Evolutionary conservation across 1,140 invertebrate genomes (phyloP).

Genomic region (Listronotus bonariensis): DNA sequence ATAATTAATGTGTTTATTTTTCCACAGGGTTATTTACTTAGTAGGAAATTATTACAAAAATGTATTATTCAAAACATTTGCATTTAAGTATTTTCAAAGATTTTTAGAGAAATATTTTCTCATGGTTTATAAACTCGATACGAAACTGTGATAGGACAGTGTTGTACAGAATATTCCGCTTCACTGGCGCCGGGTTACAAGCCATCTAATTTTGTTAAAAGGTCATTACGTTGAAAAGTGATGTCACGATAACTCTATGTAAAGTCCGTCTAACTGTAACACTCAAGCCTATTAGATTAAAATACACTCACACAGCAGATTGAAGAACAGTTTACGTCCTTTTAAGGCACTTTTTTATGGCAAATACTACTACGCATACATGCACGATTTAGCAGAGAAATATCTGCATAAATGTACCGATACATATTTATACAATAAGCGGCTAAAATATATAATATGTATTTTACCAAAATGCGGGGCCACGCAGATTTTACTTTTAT

Average conservation of each 20-base stretch:
- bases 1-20: no score
- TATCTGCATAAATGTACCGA: no score
- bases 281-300: slow-evolving; percentile 33
- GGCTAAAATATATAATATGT: no score
- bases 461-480: no score
- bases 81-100: no score
- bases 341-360: slow-evolving; percentile 28
- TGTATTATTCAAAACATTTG: no score
- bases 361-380: no score
- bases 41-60: no score
- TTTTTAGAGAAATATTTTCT: slow-evolving; percentile 10
- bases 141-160: slow-evolving; percentile 16
- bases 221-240: slow-evolving; percentile 31
- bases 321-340: slow-evolving; percentile 32
- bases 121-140: slow-evolving; percentile 22
- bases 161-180: slow-evolving; percentile 27
- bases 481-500: no score
- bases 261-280: slow-evolving; percentile 34
- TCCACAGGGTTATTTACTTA: no score
- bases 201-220: slow-evolving; percentile 34
- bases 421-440: no score
- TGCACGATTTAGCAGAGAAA: no score
- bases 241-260: slow-evolving; percentile 30
- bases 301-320: slow-evolving; percentile 28
- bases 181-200: slow-evolving; percentile 29